Base-by-base conservation (phyloP, 35 echinoderm and acorn worm genomes). In the Holothuria glaberrima region DNA sequence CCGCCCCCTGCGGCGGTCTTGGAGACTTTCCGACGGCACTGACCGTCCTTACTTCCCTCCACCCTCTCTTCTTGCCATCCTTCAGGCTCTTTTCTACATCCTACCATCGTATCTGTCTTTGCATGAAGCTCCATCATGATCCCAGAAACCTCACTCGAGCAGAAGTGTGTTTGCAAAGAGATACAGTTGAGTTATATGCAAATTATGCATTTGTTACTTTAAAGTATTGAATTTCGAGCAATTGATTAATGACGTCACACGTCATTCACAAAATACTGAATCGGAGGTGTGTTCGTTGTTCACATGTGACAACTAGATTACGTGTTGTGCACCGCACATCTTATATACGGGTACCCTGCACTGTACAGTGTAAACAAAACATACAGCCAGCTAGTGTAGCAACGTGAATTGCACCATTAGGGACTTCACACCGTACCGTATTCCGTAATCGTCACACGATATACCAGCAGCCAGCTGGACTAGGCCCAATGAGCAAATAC, bases 241-340 rank as follows among this genome's bases (percentile, higher is more conserved):
- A 54, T 17, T 14, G 50, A 54, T 22, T 27, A 78, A 22, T 78
- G 74, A 78, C 74, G 74, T 78, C 74, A 78, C 33, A 5, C 19
- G 21, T 10, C 74, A 78, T 78, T 78, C 74, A 78, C 74, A 78
- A 78, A 28, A 72, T 32, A 5, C 17, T 24, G 20, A 9, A 3
- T n/a, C n/a, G 36, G 12, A n/a, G 19, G 74, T 78, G 25, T 29
- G 31, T 33, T 28, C 31, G 6, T 0, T 13, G 21, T 12, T 27
- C 66, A 69, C 66, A 28, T 1, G 12, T 68, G n/a, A n/a, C n/a
- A n/a, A n/a, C n/a, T n/a, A n/a, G n/a, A n/a, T n/a, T n/a, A n/a
- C n/a, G n/a, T n/a, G n/a, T n/a, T n/a, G 31, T 12, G 66, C 25
- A 54, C 36, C 12, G 50, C 50, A 54, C 50, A 1, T 12, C 50